phyloP scores from a whole-genome alignment of 2,797 vertebrate species.

The Myotis findleyi region DNA sequence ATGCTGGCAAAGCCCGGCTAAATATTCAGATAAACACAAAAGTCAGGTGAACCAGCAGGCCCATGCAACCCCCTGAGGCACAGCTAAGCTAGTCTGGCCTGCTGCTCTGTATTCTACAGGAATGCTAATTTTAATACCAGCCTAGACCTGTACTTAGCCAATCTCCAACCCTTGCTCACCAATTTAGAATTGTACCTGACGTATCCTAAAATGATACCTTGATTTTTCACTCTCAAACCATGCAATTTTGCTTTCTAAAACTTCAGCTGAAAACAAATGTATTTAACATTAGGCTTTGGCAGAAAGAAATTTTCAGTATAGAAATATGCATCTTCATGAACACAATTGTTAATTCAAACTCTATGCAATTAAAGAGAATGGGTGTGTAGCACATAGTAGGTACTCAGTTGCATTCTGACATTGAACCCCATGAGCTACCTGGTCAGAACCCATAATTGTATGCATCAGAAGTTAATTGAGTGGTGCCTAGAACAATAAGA shows the following conservation, averaged over 20 bases:
- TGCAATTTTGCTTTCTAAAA: slow-evolving; percentile 79
- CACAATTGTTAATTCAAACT: slow-evolving; percentile 50
- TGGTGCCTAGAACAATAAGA: not conserved
- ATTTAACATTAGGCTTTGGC: slow-evolving; percentile 77
- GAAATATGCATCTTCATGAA: slow-evolving; percentile 40
- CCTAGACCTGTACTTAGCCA: slow-evolving; percentile 57
- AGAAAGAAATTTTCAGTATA: slow-evolving; percentile 64
- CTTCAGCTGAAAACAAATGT: slow-evolving; percentile 70
- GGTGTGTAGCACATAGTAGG: not conserved
- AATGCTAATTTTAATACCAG: slow-evolving; percentile 64
- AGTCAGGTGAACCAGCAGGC: not conserved
- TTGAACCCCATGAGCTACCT: not conserved
- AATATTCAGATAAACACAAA: slow-evolving; percentile 2
- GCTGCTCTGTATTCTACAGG: not conserved
- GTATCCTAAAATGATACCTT: slow-evolving; percentile 77
- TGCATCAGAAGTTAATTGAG: not conserved
- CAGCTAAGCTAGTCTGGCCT: not conserved
- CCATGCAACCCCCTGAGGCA: not conserved
- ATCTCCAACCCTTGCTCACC: slow-evolving; percentile 57
- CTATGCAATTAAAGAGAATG: not conserved
- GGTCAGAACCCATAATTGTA: not conserved
- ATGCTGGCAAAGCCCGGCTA: not conserved
- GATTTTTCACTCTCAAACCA: slow-evolving; percentile 77
- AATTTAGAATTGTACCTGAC: slow-evolving; percentile 76
- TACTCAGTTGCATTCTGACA: not conserved